Conservation (phyloP, 2,797 vertebrate species). For the Garrulus glandarius region DNA sequence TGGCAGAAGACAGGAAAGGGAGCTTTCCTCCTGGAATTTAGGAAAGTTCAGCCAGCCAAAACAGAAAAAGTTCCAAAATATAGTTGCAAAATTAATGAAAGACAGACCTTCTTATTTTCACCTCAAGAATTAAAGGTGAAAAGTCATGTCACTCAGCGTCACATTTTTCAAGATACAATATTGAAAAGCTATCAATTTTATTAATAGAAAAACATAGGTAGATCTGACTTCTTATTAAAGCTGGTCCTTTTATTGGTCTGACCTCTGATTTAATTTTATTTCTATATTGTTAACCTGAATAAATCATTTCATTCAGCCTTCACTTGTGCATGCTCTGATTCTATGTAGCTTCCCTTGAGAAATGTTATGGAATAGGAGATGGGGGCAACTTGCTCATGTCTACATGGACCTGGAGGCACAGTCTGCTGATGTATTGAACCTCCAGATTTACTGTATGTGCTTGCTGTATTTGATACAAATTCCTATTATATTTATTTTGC, state of each 20-base stretch:
- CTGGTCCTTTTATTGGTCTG: not conserved
- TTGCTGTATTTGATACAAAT: not conserved
- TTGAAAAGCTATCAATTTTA: not conserved
- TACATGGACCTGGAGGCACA: not conserved
- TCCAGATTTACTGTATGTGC: not conserved
- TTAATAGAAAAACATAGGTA: not conserved
- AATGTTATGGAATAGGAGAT: fast-evolving
- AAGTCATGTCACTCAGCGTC: not conserved
- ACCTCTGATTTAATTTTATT: not conserved
- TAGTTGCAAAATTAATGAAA: constrained; percentile 46
- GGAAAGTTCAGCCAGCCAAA: constrained; percentile 49
- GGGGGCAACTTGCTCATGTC: not conserved
- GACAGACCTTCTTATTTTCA: constrained; percentile 12
- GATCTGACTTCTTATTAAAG: not conserved
- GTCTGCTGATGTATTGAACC: not conserved
- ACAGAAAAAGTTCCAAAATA: constrained; percentile 24
- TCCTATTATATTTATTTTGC: not conserved
- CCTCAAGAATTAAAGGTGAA: not conserved
- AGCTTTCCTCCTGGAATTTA: constrained; percentile 48
- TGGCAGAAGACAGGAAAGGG: constrained; percentile 52
- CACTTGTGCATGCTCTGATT: not conserved
- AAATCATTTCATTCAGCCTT: not conserved
- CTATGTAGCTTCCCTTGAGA: not conserved
- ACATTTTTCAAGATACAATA: not conserved
- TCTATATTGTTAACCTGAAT: not conserved